These are phyloP conservation scores for Heteropelma amictum DNA, from an alignment of 2,888 invertebrate species.

Conservation along the genomic window DNA sequence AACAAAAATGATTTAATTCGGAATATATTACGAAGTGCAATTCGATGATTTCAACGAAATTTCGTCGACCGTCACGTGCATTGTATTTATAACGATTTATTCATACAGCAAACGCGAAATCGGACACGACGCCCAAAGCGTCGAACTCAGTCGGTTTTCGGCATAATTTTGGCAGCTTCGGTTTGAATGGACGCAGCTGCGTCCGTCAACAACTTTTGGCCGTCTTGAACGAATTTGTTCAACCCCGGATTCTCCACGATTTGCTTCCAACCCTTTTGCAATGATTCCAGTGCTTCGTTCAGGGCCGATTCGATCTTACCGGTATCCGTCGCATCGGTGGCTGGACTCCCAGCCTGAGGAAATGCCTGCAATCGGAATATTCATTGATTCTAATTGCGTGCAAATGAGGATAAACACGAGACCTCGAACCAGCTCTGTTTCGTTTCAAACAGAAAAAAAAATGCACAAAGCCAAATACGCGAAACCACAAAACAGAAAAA, in stretches of 20 bases:
- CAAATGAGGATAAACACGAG: neutral
- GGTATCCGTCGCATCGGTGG: neutral
- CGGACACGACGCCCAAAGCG: neutral
- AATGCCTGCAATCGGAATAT: constrained; percentile 4
- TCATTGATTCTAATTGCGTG: neutral
- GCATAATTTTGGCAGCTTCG: constrained; percentile 62
- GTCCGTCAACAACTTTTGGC: constrained; percentile 58
- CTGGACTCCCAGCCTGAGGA: constrained; percentile 26
- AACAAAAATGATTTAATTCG: too few species aligned
- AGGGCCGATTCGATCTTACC: constrained; percentile 46
- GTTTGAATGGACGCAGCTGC: constrained; percentile 60
- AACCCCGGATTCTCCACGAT: constrained; percentile 60
- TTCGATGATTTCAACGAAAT: too few species aligned
- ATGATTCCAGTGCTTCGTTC: constrained; percentile 46
- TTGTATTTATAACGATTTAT: too few species aligned
- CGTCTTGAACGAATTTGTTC: constrained; percentile 58
- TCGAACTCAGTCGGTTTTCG: constrained; percentile 58
- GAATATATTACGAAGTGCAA: too few species aligned
- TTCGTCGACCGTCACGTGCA: too few species aligned
- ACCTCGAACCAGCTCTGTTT: too few species aligned
- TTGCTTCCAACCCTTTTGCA: constrained; percentile 56
- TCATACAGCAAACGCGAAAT: too few species aligned
- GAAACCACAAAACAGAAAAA: too few species aligned
- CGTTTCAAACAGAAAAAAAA: too few species aligned
- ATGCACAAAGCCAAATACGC: too few species aligned